Base-by-base conservation (phyloP, 2,113 vertebrate species). In the Campylorhamphus procurvoides region DNA sequence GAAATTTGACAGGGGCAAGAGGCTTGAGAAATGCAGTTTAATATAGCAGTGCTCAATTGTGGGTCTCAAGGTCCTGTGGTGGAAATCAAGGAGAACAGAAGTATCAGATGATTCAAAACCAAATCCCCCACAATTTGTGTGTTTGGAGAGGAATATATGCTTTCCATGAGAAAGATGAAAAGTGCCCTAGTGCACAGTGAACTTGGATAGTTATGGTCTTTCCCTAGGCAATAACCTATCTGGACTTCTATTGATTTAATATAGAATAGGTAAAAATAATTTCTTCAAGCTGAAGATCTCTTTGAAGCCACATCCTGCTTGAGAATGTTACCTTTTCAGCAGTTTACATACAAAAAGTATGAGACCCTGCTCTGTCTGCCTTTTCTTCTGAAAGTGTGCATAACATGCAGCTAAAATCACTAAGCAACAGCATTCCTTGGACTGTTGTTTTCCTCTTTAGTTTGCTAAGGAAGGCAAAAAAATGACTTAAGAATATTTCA, bases 11-110 rank as follows among this genome's bases (percentile, higher is more conserved):
- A 39, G 12, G 13, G 39, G 7, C 18, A 50, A 59, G 22, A 83
- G 27, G 31, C 9, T 39, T 40, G 22, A 82, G 25, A 87, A 59
- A 63, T 33, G 10, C 29, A 47, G 4, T 71, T 55, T 24, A 42
- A 23, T 35, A 35, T 3, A 6, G 3, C 0, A 2, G 27, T 52
- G 46, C 7, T 92, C 5, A 15, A 1, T 56, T 60, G 82, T 9
- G 33, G 12, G n/a, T 62, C 28, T 50, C 37, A 67, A 24, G 15
- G 12, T 63, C 40, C n/a, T 76, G 27, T 58, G 44, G 12, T 5
- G 1, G 19, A 60, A 94, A 72, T 8, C 1, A 7, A 69, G n/a
- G 7, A 59, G 27, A 8, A 66, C 18, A 67, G 52, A 93, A 63
- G 8, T 10, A 31, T 27, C 14, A 66, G 53, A 22, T 68, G 27